These are phyloP conservation scores for Intellagama lesueurii DNA, from an alignment of 2,797 vertebrate genomes.

Conservation along the genomic window DNA sequence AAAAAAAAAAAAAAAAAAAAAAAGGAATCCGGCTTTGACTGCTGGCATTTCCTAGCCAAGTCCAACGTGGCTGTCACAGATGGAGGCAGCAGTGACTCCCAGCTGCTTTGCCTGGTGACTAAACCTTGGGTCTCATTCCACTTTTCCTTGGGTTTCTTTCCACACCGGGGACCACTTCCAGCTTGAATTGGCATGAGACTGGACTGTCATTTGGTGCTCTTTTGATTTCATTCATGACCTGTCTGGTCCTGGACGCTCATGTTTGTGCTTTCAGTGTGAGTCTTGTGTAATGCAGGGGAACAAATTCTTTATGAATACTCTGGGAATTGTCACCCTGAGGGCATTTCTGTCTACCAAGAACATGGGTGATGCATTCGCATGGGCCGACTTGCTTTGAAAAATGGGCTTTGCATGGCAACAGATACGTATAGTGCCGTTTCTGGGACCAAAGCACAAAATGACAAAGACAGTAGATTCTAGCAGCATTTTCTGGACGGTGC, in stretches of 20 bases:
- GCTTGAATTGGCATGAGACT: neutral
- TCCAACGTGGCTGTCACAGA: neutral
- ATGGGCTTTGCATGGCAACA: neutral
- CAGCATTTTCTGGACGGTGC: neutral
- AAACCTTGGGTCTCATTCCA: neutral
- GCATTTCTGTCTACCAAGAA: neutral
- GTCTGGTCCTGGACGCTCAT: neutral
- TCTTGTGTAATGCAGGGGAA: neutral
- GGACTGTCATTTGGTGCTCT: neutral
- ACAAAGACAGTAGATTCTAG: neutral
- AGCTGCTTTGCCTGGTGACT: neutral
- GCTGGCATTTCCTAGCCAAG: neutral
- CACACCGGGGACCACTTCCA: neutral
- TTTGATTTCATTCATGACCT: neutral
- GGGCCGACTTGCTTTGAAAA: neutral
- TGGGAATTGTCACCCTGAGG: neutral
- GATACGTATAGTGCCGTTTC: neutral
- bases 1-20: neutral
- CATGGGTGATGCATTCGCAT: neutral
- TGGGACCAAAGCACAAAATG: neutral
- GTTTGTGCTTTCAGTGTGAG: neutral
- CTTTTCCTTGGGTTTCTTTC: neutral
- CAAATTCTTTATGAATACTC: neutral
- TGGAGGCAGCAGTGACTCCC: accelerated
- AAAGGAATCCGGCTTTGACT: neutral